Evolutionary conservation across 2,797 vertebrate genomes (phyloP).

Genomic region (Lutjanus argentimaculatus): DNA sequence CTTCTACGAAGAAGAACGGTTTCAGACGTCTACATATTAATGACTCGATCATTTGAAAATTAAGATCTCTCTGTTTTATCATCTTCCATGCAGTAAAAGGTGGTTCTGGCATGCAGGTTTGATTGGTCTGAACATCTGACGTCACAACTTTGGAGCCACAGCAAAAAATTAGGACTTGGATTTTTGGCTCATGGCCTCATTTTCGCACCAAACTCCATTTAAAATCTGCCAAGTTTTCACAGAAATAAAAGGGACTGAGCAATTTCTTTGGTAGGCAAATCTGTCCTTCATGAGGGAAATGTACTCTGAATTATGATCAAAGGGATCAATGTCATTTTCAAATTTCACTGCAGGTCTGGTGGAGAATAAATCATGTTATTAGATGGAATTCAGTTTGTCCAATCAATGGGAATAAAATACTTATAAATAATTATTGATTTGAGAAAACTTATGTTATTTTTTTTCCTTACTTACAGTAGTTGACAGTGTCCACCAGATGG

Average conservation of each 20-base stretch:
- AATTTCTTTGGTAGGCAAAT: not conserved
- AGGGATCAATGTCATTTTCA: no score
- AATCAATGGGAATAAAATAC: not conserved
- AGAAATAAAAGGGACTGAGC: not conserved
- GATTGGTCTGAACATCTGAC: not conserved
- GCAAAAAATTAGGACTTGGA: not conserved
- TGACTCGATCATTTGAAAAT: not conserved
- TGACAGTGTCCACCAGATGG: constrained; percentile 14
- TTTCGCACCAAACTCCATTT: not conserved
- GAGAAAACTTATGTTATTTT: no score
- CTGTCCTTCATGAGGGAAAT: no score
- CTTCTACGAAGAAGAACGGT: not conserved
- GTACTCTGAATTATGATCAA: no score
- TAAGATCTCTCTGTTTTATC: not conserved
- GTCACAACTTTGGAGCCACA: not conserved
- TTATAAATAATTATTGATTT: not conserved
- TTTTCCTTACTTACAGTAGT: no score
- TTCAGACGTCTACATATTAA: no score
- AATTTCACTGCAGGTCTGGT: not conserved
- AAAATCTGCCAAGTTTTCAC: not conserved
- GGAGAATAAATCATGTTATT: not conserved
- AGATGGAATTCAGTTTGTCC: not conserved
- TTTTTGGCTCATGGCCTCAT: not conserved
- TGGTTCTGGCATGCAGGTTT: no score
- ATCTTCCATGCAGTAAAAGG: not conserved